phyloP scores from a whole-genome alignment of 1,140 invertebrate species.

The Holotrichia oblita region DNA sequence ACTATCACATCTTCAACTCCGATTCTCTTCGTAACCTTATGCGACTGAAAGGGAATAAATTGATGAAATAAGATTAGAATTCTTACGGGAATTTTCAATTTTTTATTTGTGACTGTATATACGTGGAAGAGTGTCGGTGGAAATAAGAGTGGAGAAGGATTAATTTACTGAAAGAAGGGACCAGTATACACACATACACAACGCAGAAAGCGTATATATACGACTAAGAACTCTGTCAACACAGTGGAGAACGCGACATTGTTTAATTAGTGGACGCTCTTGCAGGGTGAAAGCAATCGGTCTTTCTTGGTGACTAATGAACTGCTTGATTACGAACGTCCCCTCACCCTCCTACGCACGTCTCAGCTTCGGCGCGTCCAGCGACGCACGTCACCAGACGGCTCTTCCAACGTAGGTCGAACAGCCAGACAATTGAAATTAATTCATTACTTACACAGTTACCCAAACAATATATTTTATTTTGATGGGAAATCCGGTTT shows the following conservation, averaged over 20 bases:
- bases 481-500: slow-evolving; percentile 11
- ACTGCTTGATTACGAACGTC: slow-evolving; percentile 45
- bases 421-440: slow-evolving; percentile 45
- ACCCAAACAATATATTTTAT: slow-evolving; percentile 37
- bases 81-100: slow-evolving; percentile 16
- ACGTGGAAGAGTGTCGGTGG: background rate
- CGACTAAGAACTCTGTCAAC: slow-evolving; percentile 40
- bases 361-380: too few species aligned
- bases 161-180: slow-evolving; percentile 29
- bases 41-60: background rate
- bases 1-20: background rate
- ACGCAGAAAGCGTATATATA: background rate
- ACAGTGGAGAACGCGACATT: slow-evolving; percentile 42
- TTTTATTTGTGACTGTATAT: background rate
- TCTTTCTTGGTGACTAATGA: slow-evolving; percentile 47
- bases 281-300: slow-evolving; percentile 44
- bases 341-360: too few species aligned
- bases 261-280: slow-evolving; percentile 46
- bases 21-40: background rate
- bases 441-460: slow-evolving; percentile 42
- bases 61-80: slow-evolving; percentile 23
- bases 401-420: background rate
- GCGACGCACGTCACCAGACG: slow-evolving; percentile 25
- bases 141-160: slow-evolving; percentile 28
- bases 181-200: background rate